Percentiles rank a stretch among this genome's conserved stretches.
phyloP scores from a whole-genome alignment of 2,113 vertebrate species.

The Alethe castanea region DNA sequence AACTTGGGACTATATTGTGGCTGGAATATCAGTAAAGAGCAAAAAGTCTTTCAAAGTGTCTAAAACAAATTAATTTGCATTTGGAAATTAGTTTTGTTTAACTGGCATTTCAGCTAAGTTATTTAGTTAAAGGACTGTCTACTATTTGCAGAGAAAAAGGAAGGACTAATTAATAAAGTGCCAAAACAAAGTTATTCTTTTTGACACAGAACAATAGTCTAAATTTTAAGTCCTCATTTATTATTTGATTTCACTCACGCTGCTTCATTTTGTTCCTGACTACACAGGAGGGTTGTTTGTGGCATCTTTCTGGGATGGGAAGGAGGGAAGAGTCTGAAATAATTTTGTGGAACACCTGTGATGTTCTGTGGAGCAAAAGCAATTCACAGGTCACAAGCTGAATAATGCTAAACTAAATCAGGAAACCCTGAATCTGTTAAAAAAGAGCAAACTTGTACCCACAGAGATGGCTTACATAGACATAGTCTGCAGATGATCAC shows the following conservation, averaged over 20 bases:
- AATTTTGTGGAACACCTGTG: background rate
- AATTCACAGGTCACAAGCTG: background rate
- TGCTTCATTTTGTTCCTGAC: background rate
- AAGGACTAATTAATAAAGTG: background rate
- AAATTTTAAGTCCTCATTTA: background rate
- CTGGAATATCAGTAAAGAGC: background rate
- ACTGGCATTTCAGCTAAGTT: background rate
- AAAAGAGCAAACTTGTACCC: background rate
- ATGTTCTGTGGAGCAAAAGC: background rate
- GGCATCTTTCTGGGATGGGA: accelerated
- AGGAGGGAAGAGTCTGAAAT: accelerated
- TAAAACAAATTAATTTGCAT: background rate
- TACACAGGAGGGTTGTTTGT: background rate
- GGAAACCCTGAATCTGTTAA: background rate
- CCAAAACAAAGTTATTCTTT: background rate
- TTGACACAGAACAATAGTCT: background rate
- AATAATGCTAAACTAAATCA: background rate
- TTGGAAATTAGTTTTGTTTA: background rate
- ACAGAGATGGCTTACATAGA: background rate
- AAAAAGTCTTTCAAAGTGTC: background rate
- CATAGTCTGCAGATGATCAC: background rate
- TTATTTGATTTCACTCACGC: background rate
- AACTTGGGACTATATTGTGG: background rate
- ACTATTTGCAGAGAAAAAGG: background rate
- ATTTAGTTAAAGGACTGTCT: background rate